Evolutionary conservation across 2,113 vertebrate species (phyloP).

Genomic region (Sapayoa aenigma): DNA sequence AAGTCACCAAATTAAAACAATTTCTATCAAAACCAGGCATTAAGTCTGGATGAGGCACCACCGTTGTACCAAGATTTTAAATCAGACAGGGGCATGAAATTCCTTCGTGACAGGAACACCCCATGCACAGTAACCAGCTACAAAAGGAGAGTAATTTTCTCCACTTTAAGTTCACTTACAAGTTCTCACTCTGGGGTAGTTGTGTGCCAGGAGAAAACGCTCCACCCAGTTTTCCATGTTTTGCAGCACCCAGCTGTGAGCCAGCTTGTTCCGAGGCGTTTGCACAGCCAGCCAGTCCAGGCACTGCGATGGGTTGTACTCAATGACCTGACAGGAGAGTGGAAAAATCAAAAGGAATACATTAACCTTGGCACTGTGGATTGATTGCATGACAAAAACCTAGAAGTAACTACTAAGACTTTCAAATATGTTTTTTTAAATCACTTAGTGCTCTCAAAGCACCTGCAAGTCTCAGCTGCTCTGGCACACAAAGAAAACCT

Average conservation of each 20-base stretch:
- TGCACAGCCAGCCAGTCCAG: constrained; percentile 98
- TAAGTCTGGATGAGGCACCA: neutral
- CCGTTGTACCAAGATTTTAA: neutral
- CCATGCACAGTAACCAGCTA: neutral
- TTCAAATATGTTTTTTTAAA: neutral
- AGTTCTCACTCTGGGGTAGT: constrained; percentile 97
- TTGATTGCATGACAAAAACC: neutral
- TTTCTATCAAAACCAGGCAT: neutral
- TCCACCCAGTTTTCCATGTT: constrained; percentile 99
- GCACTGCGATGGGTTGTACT: constrained; percentile 98
- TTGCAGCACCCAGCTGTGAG: constrained; percentile 99
- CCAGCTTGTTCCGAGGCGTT: constrained; percentile 95
- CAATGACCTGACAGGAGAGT: constrained; percentile 84
- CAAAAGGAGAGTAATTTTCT: neutral
- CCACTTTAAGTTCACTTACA: constrained; percentile 79
- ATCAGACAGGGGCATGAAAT: neutral
- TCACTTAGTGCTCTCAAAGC: neutral
- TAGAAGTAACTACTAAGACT: neutral
- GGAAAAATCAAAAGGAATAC: neutral
- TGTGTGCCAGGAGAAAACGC: constrained; percentile 96
- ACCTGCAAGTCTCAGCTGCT: neutral
- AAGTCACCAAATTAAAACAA: neutral
- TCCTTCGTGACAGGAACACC: neutral
- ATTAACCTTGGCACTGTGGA: neutral
- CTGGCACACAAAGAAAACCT: neutral